These are phyloP conservation scores for Nycteola revayana DNA, from an alignment of 2,888 invertebrate species.

Conservation along the genomic window DNA sequence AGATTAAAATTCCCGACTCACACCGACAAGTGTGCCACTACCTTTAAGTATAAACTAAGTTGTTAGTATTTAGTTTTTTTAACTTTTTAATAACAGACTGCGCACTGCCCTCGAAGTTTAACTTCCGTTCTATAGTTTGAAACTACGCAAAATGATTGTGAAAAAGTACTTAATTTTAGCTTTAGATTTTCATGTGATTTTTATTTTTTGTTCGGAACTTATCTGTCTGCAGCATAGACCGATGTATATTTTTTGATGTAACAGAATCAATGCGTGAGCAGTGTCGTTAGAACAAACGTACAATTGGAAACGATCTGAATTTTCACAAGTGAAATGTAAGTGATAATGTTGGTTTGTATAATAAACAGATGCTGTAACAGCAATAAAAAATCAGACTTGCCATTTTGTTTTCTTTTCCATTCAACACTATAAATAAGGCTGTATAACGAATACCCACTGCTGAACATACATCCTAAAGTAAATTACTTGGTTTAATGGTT, in stretches of 20 bases:
- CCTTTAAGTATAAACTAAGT: constrained; percentile 49
- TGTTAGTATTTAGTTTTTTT: constrained; percentile 47
- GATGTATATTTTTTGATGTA: constrained; percentile 46
- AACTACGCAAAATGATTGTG: constrained; percentile 35
- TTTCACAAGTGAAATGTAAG: constrained; percentile 71
- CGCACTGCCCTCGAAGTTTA: constrained; percentile 51
- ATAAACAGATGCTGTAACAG: constrained; percentile 77
- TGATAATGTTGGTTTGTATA: constrained; percentile 75
- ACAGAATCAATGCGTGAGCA: constrained; percentile 29
- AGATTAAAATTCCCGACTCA: no score
- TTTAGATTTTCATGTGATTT: constrained; percentile 51
- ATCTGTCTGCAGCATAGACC: constrained; percentile 30
- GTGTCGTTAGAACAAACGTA: constrained; percentile 44
- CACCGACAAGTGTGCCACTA: constrained; percentile 36
- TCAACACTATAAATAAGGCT: no score
- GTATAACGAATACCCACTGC: no score
- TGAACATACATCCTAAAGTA: no score
- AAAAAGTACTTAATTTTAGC: constrained; percentile 69
- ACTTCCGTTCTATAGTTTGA: constrained; percentile 43
- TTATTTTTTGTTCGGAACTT: constrained; percentile 25
- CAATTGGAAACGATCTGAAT: constrained; percentile 64
- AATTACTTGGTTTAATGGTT: no score
- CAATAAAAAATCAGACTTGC: constrained; percentile 79
- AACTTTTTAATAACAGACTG: constrained; percentile 45
- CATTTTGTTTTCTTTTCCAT: constrained; percentile 43